Conservation (phyloP, 2,797 vertebrate species). For the Aeoliscus strigatus region DNA sequence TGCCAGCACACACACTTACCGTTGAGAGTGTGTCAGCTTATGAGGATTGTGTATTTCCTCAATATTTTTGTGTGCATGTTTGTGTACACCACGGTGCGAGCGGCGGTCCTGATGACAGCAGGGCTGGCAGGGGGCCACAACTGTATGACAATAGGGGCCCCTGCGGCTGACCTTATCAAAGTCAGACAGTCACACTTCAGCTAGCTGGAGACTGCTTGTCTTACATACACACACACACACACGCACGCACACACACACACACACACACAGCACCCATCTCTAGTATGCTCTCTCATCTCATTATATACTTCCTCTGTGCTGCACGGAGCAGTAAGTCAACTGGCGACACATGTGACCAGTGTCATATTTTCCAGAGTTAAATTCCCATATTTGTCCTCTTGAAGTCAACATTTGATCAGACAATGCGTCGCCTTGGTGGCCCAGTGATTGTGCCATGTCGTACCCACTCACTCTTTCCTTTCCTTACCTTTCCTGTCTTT, state of each 20-base stretch:
- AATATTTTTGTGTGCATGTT: constrained; percentile 29
- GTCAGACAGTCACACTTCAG: constrained; percentile 64
- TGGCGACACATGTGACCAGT: constrained; percentile 7
- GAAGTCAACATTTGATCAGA: background rate
- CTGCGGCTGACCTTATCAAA: constrained; percentile 68
- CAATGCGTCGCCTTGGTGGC: background rate
- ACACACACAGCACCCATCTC: constrained; percentile 34
- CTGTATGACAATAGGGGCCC: constrained; percentile 59
- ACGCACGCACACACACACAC: constrained; percentile 18
- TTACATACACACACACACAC: constrained; percentile 28
- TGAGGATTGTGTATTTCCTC: constrained; percentile 39
- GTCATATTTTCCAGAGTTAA: constrained; percentile 2
- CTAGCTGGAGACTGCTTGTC: constrained; percentile 39
- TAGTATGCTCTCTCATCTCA: background rate
- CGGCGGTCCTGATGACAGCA: constrained; percentile 53
- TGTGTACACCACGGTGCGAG: constrained; percentile 28
- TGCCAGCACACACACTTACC: constrained; percentile 60
- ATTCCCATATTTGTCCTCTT: constrained; percentile 5
- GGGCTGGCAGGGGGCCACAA: constrained; percentile 50
- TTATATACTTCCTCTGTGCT: background rate
- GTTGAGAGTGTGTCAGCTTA: constrained; percentile 48
- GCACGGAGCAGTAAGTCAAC: constrained; percentile 25
- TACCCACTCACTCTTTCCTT: background rate
- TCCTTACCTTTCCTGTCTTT: background rate
- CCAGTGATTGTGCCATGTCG: background rate